A percentile compares a stretch with the other conserved stretches of the same genome.
These are phyloP conservation scores for Dallia pectoralis DNA, from an alignment of 2,797 vertebrate genomes.

Conservation along the genomic window DNA sequence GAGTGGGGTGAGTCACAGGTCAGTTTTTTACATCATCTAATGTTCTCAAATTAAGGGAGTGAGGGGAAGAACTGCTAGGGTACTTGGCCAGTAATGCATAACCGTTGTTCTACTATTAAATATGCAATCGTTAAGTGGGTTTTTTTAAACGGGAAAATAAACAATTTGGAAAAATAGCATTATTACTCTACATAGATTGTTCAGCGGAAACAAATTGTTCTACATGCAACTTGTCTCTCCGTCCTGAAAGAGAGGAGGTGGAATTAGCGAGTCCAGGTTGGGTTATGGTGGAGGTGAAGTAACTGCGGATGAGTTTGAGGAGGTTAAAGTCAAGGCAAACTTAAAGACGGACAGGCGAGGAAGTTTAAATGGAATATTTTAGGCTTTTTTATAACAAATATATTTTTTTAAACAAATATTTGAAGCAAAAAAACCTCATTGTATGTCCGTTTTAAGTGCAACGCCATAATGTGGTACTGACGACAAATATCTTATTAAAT, in stretches of 20 bases:
- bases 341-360: no score
- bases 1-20: conserved; percentile 57
- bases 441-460: background rate
- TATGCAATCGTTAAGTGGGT: conserved; percentile 45
- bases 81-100: conserved; percentile 59
- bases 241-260: background rate
- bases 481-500: background rate
- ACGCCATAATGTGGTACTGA: background rate
- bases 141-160: conserved; percentile 51
- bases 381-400: background rate
- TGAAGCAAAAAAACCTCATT: no score
- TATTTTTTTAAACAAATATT: no score
- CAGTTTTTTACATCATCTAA: conserved; percentile 60
- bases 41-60: conserved; percentile 48
- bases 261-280: no score
- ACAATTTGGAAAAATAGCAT: conserved; percentile 39
- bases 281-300: no score
- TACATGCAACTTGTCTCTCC: no score
- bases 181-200: conserved; percentile 32
- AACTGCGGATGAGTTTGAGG: no score
- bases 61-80: conserved; percentile 53
- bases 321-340: no score
- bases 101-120: conserved; percentile 57
- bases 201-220: conserved; percentile 22
- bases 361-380: no score